A percentile compares a stretch with the other conserved stretches of the same genome.
phyloP scores from a whole-genome alignment of 2,113 vertebrate species.

The Anthoscopus minutus region DNA sequence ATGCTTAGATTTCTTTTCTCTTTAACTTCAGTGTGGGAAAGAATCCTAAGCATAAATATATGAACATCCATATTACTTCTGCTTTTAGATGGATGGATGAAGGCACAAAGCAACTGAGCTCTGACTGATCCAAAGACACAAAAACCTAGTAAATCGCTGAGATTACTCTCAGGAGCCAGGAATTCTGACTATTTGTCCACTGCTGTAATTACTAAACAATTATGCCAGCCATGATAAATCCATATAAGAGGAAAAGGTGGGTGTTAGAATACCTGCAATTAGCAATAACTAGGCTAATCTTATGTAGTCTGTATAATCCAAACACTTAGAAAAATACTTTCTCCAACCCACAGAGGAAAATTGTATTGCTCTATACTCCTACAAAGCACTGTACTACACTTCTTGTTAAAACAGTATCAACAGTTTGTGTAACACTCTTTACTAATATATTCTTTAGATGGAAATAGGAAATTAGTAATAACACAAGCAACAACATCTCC shows the following conservation, averaged over 20 bases:
- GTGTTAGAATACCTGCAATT: slow-evolving; percentile 21
- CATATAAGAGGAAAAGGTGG: slow-evolving; percentile 7
- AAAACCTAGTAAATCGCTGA: not conserved
- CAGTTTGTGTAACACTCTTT: slow-evolving; percentile 42
- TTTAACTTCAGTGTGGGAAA: not conserved
- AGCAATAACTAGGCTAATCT: slow-evolving; percentile 14
- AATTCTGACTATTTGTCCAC: slow-evolving; percentile 1
- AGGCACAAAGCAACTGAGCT: not conserved
- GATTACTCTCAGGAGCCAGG: not conserved
- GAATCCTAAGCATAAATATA: not conserved
- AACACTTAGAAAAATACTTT: slow-evolving; percentile 33
- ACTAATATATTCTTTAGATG: slow-evolving; percentile 13
- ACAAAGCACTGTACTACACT: slow-evolving; percentile 30
- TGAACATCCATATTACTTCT: not conserved
- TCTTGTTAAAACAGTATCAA: slow-evolving; percentile 21
- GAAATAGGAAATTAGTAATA: slow-evolving; percentile 52
- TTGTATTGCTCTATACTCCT: slow-evolving; percentile 35
- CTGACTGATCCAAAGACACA: not conserved
- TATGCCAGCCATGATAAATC: not conserved
- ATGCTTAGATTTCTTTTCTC: not conserved
- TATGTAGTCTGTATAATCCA: slow-evolving; percentile 1
- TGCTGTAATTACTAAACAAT: slow-evolving; percentile 2
- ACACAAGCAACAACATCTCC: not conserved
- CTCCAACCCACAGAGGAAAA: slow-evolving; percentile 57
- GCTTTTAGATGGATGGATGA: not conserved